Conservation (phyloP, 2,888 invertebrate genomes). For the Eudemis profundana region DNA sequence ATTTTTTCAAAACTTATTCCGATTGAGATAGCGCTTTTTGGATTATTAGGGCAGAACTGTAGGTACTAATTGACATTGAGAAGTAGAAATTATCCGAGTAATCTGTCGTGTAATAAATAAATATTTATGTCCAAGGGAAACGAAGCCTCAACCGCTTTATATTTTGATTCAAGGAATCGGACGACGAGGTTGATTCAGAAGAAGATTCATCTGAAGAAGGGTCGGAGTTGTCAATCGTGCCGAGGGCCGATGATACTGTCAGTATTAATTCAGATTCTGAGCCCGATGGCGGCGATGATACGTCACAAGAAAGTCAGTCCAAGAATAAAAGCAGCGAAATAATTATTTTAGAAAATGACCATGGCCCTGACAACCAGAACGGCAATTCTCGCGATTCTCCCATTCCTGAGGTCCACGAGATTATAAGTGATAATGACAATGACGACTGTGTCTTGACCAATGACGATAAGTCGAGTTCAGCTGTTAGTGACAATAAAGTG, state of each 20-base stretch:
- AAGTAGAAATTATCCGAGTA: no score
- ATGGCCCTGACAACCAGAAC: conserved; percentile 58
- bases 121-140: no score
- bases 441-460: conserved; percentile 74
- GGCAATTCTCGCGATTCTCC: conserved; percentile 56
- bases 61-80: no score
- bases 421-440: conserved; percentile 78
- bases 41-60: no score
- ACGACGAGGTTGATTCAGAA: conserved; percentile 61
- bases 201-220: conserved; percentile 49
- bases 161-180: conserved; percentile 54
- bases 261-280: conserved; percentile 75
- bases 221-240: conserved; percentile 57
- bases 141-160: neutral
- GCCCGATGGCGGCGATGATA: conserved; percentile 60
- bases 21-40: no score
- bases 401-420: conserved; percentile 73
- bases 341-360: conserved; percentile 61
- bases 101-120: no score
- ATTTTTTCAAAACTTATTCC: no score
- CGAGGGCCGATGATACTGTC: conserved; percentile 67
- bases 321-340: conserved; percentile 59
- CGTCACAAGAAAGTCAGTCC: conserved; percentile 57
- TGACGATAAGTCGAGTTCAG: conserved; percentile 56
- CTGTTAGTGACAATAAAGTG: conserved; percentile 54